Evolutionary conservation across 2,113 vertebrate genomes (phyloP).

Genomic region (Dolichallabes microphthalmus): DNA sequence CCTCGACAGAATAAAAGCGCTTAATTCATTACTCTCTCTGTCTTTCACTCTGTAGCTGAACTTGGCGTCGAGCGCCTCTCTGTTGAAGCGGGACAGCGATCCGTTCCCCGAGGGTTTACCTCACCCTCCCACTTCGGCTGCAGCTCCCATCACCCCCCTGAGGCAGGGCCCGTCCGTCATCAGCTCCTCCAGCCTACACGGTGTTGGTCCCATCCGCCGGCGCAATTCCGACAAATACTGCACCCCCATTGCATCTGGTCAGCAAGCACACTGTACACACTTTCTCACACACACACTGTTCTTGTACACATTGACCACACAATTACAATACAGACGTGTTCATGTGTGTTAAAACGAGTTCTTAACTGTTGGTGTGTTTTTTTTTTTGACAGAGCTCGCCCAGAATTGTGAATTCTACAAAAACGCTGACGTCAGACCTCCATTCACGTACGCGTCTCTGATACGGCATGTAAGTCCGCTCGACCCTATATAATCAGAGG

Average conservation of each 20-base stretch:
- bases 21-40: not conserved
- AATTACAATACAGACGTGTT: not conserved
- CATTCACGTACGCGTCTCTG: conserved; percentile 97
- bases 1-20: not conserved
- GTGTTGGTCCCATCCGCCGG: conserved; percentile 87
- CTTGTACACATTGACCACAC: not conserved
- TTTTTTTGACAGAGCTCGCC: conserved; percentile 89
- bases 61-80: conserved; percentile 84
- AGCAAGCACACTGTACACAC: conserved; percentile 38
- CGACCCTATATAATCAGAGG: not conserved
- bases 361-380: not conserved
- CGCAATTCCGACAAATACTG: conserved; percentile 98
- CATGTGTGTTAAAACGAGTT: not conserved
- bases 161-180: conserved; percentile 94
- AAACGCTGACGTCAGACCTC: conserved; percentile 95
- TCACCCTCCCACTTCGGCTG: conserved; percentile 95
- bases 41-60: conserved; percentile 74
- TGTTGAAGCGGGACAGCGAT: conserved; percentile 91
- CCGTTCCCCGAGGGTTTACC: conserved; percentile 90
- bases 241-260: conserved; percentile 98
- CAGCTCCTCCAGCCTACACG: conserved; percentile 91
- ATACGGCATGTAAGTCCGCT: conserved; percentile 89
- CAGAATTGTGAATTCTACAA: conserved; percentile 99
- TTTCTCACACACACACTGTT: conserved; percentile 16
- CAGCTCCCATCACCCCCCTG: conserved; percentile 91